Conservation (phyloP, 2,888 invertebrate species). For the Xestia sexstrigata region DNA sequence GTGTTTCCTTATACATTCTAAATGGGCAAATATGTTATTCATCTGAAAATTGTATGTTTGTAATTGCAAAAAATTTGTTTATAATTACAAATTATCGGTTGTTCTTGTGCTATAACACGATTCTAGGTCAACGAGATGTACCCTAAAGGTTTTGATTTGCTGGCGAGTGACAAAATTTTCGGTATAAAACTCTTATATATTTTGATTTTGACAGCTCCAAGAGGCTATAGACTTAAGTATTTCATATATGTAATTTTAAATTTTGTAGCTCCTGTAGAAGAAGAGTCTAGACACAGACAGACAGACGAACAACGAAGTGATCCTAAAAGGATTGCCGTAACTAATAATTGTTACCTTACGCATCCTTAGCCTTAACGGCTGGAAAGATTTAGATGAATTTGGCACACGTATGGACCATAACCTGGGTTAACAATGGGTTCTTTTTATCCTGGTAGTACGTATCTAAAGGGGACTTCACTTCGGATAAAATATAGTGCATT, state of each 20-base stretch:
- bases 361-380: too few species aligned
- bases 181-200: not conserved
- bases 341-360: not conserved
- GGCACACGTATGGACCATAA: too few species aligned
- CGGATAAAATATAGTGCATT: not conserved
- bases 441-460: too few species aligned
- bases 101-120: not conserved
- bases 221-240: too few species aligned
- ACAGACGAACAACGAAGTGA: not conserved
- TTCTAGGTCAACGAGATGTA: not conserved
- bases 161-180: not conserved
- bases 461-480: not conserved
- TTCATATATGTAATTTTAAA: too few species aligned
- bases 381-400: too few species aligned
- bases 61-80: not conserved
- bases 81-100: not conserved
- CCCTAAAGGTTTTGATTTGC: not conserved
- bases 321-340: not conserved
- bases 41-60: not conserved
- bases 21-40: not conserved
- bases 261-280: too few species aligned
- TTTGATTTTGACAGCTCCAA: not conserved
- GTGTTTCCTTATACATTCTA: not conserved
- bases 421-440: too few species aligned
- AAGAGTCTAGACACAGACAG: not conserved